These are phyloP conservation scores for Teleogryllus occipitalis DNA, from an alignment of 1,140 invertebrate genomes.

Conservation along the genomic window DNA sequence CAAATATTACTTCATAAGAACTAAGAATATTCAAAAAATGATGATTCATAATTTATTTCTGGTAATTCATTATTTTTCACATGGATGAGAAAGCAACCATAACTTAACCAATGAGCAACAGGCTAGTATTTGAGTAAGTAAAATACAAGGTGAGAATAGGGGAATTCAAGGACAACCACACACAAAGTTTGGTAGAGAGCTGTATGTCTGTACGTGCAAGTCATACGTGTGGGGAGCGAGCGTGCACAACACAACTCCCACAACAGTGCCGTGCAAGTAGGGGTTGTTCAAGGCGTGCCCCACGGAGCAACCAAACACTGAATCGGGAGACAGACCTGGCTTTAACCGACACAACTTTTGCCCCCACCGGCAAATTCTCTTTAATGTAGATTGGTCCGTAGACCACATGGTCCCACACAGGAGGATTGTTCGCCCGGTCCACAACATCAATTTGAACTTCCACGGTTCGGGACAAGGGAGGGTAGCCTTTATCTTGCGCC, in stretches of 20 bases:
- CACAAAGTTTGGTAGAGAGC: slow-evolving; percentile 14
- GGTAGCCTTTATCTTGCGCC: slow-evolving; percentile 92
- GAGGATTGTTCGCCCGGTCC: slow-evolving; percentile 93
- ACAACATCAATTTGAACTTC: slow-evolving; percentile 96
- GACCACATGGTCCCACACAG: slow-evolving; percentile 90
- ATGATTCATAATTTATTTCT: no score
- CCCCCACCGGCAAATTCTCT: slow-evolving; percentile 92
- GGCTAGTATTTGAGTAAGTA: not conserved
- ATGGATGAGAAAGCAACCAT: no score
- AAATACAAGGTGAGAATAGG: slow-evolving; percentile 6
- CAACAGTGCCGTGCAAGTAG: slow-evolving; percentile 26
- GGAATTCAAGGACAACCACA: slow-evolving; percentile 17
- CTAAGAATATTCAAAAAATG: not conserved
- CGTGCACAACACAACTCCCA: slow-evolving; percentile 27
- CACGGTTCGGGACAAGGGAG: slow-evolving; percentile 85
- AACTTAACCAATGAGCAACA: not conserved
- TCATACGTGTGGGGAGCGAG: slow-evolving; percentile 21
- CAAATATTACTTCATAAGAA: not conserved
- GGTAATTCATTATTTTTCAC: no score
- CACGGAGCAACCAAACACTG: slow-evolving; percentile 25
- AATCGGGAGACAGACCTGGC: slow-evolving; percentile 76
- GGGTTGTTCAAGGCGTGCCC: slow-evolving; percentile 20
- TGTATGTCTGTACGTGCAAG: slow-evolving; percentile 22
- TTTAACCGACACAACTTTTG: slow-evolving; percentile 94
- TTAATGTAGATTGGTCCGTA: slow-evolving; percentile 95